Conservation (phyloP, 2,888 invertebrate species). For the Philereme transversata region DNA sequence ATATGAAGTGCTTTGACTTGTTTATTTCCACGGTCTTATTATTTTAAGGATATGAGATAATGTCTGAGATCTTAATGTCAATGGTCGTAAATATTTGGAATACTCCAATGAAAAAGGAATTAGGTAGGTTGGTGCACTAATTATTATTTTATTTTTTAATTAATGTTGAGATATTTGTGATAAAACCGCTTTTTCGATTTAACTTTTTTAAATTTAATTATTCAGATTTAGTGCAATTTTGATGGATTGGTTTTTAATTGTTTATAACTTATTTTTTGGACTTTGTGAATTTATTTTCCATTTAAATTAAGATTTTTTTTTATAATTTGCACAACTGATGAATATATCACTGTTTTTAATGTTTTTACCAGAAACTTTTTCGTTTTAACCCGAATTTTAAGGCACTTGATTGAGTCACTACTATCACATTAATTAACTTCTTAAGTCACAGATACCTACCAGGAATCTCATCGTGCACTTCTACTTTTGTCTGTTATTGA, state of each 20-base stretch:
- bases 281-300: too few species aligned
- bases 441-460: slow-evolving; percentile 59
- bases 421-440: neutral
- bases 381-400: neutral
- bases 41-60: slow-evolving; percentile 7
- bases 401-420: neutral
- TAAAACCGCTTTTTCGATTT: too few species aligned
- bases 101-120: neutral
- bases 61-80: slow-evolving; percentile 23
- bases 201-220: too few species aligned
- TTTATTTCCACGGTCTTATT: slow-evolving; percentile 8
- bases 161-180: too few species aligned
- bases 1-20: slow-evolving; percentile 16
- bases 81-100: slow-evolving; percentile 22
- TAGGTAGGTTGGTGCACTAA: neutral
- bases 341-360: neutral
- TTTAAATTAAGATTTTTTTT: too few species aligned
- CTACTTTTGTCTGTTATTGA: slow-evolving; percentile 34
- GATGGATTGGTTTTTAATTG: too few species aligned
- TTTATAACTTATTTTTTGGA: too few species aligned
- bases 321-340: too few species aligned
- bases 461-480: slow-evolving; percentile 83
- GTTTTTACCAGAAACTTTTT: too few species aligned
- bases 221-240: too few species aligned
- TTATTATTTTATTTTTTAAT: neutral